phyloP scores from a whole-genome alignment of 2,113 vertebrate species.

The Prunella fulvescens region DNA sequence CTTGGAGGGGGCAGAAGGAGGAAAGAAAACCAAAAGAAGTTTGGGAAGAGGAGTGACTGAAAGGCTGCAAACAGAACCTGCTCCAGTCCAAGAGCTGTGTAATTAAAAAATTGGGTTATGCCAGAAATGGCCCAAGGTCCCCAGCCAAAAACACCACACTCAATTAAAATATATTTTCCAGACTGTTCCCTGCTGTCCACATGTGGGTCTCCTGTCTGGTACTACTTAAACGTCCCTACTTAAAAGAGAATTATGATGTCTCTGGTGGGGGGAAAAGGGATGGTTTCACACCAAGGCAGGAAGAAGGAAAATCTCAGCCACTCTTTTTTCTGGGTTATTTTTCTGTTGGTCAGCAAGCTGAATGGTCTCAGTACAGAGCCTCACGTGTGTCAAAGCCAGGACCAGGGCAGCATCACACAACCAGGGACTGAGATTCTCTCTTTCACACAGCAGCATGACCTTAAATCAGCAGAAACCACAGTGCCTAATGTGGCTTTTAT shows the following conservation, averaged over 20 bases:
- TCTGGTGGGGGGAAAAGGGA: background rate
- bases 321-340: background rate
- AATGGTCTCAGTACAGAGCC: background rate
- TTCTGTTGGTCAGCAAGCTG: background rate
- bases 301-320: background rate
- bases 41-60: background rate
- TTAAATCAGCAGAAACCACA: background rate
- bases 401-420: background rate
- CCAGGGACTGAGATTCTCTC: background rate
- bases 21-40: fast-evolving
- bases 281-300: background rate
- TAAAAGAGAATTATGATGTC: background rate
- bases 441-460: background rate
- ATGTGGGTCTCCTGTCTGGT: background rate
- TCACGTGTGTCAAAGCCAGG: background rate
- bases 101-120: background rate
- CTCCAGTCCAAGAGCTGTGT: background rate
- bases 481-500: background rate
- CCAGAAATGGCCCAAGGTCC: background rate
- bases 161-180: background rate
- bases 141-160: background rate
- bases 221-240: background rate
- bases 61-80: background rate
- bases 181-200: background rate
- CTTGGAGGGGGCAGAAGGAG: background rate